phyloP scores from a whole-genome alignment of 1,140 invertebrate genomes.

The Melanaphis sacchari region DNA sequence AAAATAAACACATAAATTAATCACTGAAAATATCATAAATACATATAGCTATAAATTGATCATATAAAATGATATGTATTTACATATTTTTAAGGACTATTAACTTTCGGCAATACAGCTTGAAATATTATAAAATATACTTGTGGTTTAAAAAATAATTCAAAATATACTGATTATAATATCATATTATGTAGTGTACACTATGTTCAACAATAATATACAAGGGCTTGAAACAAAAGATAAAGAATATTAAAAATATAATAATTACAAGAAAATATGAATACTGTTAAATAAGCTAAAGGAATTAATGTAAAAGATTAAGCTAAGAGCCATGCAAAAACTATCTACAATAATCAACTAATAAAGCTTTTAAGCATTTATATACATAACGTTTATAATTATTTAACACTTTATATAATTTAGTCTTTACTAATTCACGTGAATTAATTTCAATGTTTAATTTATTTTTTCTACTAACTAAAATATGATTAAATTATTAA shows the following conservation, averaged over 20 bases:
- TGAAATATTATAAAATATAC: background rate
- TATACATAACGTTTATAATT: background rate
- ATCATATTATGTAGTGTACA: background rate
- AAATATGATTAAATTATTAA: background rate
- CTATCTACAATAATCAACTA: background rate
- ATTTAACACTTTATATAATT: background rate
- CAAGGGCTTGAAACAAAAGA: background rate
- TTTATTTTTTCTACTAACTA: background rate
- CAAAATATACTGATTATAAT: background rate
- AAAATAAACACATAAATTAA: background rate
- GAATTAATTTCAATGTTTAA: background rate
- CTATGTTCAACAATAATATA: background rate
- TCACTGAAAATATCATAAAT: background rate
- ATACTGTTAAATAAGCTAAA: slow-evolving; percentile 6
- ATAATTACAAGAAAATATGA: background rate
- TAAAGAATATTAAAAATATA: slow-evolving; percentile 2
- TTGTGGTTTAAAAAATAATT: slow-evolving; percentile 1
- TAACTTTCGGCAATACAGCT: background rate
- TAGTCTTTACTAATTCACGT: background rate
- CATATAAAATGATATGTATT: background rate
- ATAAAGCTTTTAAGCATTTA: slow-evolving; percentile 2
- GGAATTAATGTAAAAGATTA: background rate
- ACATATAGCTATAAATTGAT: background rate
- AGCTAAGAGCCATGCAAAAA: slow-evolving; percentile 28
- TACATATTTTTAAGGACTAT: background rate